Evolutionary conservation across 92 coral and sea anemone species (phyloP).

Genomic region (Epizoanthus rinbou): DNA sequence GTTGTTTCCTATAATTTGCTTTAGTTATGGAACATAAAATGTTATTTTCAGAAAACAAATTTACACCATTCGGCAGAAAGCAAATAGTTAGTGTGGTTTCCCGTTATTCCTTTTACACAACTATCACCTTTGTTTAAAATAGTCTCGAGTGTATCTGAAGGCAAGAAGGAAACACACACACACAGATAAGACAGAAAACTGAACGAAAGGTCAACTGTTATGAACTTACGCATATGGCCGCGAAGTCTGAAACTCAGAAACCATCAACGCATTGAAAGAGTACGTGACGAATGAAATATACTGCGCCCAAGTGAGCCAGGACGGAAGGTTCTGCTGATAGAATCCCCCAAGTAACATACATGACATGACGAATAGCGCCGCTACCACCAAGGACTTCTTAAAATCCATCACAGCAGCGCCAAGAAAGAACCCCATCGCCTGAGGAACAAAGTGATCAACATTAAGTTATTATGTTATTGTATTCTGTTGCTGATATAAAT

Average conservation of each 20-base stretch:
- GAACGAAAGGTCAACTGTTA: neutral
- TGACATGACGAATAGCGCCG: conserved; percentile 69
- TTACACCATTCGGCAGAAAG: too few species aligned
- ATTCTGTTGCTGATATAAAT: too few species aligned
- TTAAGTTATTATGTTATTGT: too few species aligned
- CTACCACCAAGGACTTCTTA: conserved; percentile 78
- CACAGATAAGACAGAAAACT: too few species aligned
- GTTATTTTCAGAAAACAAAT: too few species aligned
- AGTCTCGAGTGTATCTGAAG: neutral
- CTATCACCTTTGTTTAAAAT: neutral
- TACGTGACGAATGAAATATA: conserved; percentile 67
- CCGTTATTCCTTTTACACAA: too few species aligned
- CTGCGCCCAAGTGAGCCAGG: conserved; percentile 86
- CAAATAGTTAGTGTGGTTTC: too few species aligned
- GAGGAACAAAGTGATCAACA: conserved; percentile 4
- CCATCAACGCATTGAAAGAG: conserved; percentile 70
- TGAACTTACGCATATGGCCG: conserved; percentile 62
- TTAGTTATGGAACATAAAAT: too few species aligned
- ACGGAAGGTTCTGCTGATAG: conserved; percentile 74
- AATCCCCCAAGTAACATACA: conserved; percentile 91
- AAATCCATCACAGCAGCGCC: conserved; percentile 92
- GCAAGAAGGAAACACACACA: neutral
- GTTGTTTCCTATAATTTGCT: too few species aligned
- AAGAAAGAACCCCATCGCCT: conserved; percentile 88
- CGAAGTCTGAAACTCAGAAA: conserved; percentile 74